Conservation (phyloP, 1,140 invertebrate species). For the Drosophila biarmipes region DNA sequence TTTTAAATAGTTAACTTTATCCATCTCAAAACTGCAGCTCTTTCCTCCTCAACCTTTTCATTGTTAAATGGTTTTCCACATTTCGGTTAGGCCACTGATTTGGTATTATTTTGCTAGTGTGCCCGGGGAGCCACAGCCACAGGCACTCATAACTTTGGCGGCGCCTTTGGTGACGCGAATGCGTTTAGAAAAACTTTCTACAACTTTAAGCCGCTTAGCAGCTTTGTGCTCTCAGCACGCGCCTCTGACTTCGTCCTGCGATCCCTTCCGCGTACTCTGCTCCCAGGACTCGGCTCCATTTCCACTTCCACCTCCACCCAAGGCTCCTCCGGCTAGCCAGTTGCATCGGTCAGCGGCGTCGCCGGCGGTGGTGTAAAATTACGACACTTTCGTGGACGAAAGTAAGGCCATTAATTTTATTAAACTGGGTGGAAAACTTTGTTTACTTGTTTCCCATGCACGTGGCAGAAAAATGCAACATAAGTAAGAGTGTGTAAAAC, state of each 20-base stretch:
- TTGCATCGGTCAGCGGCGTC: slow-evolving; percentile 26
- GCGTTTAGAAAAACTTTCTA: slow-evolving; percentile 82
- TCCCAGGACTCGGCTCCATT: not conserved
- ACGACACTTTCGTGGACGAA: slow-evolving; percentile 37
- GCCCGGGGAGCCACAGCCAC: slow-evolving; percentile 7
- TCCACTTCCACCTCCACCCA: not conserved
- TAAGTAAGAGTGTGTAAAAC: slow-evolving; percentile 50
- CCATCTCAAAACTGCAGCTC: too few species aligned
- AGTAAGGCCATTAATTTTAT: slow-evolving; percentile 68
- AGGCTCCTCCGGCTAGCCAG: not conserved
- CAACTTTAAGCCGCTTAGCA: slow-evolving; percentile 83
- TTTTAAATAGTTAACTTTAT: too few species aligned
- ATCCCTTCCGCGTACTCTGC: not conserved
- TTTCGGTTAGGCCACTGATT: too few species aligned
- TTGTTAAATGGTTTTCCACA: not conserved
- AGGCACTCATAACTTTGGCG: slow-evolving; percentile 78
- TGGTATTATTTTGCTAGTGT: slow-evolving; percentile 13
- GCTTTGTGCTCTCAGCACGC: slow-evolving; percentile 77
- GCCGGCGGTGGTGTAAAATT: slow-evolving; percentile 28
- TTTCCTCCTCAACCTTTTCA: not conserved
- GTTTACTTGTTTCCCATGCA: slow-evolving; percentile 20
- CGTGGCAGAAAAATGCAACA: slow-evolving; percentile 41
- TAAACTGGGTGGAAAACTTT: slow-evolving; percentile 54
- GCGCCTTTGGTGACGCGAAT: slow-evolving; percentile 81
- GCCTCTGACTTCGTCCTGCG: slow-evolving; percentile 12